Base-by-base conservation (phyloP, 2,888 invertebrate species). In the Microctonus hyperodae region DNA sequence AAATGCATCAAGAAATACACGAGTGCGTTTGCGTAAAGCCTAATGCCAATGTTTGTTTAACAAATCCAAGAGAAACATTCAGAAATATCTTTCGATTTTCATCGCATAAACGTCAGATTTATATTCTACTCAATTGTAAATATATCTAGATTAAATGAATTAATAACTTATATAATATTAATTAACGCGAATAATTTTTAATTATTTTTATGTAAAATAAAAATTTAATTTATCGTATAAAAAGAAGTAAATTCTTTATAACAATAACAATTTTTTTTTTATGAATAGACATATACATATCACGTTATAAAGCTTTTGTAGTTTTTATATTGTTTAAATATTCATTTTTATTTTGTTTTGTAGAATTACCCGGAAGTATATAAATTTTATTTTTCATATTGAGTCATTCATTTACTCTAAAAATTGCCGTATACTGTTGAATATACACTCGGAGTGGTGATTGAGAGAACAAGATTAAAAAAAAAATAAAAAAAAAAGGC, bases 11-110 rank as follows among this genome's bases (percentile, higher is more conserved):
- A 58, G 13, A 58, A 5, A 28, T 28, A 37, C 35, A 25, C 22
- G 23, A 11, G n/a, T 22, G 23, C 22, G 35, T 40, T 4, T 44
- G 23, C n/a, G 7, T 22, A 22, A 23, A 23, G 23, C 23, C 37
- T 37, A 58, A 40, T 40, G 56, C 33, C 33, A 10, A 23, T 58
- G 58, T 58, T 58, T 58, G 25, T 37, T 23, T 37, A n/a, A 40
- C 35, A 16, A 25, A 58, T 37, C 37, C 37, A 6, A 16, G 44
- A 16, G 44, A 58, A 7, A 40, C 9, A 28, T 37, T 37, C 37
- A 37, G 23, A 58, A 58, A 58, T 58, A 58, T 58, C 40, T 58
- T 37, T 20, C 7, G 9, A 23, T 23, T 16, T 33, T 31, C 20
- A 22, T 33, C 22, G 11, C 20, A 22, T 11, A 33, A 58, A 40